Evolutionary conservation across 2,797 vertebrate species (phyloP).

Genomic region (Mormyrus hasselquistii): DNA sequence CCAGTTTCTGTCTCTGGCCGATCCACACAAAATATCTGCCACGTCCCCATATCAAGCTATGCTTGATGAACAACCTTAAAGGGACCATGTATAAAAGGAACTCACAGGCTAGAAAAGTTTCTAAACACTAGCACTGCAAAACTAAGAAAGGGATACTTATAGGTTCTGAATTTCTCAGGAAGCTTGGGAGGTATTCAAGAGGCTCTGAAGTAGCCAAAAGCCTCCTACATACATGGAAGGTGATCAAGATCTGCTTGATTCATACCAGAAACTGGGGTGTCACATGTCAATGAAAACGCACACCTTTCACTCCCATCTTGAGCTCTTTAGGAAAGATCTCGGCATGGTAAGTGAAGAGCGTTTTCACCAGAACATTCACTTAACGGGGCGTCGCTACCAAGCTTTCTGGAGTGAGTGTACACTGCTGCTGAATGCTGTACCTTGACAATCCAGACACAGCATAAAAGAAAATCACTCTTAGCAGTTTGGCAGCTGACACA

Average conservation of each 20-base stretch:
- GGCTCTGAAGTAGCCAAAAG: neutral
- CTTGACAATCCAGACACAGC: neutral
- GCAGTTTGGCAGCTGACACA: neutral
- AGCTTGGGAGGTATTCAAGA: neutral
- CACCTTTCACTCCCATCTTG: too few relatives aligned
- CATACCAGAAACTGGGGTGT: too few relatives aligned
- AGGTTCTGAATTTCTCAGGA: neutral
- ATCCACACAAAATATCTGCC: neutral
- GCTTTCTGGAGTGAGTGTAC: neutral
- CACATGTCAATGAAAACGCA: too few relatives aligned
- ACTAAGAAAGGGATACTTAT: neutral
- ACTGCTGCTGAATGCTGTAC: neutral
- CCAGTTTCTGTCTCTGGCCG: neutral
- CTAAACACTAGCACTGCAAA: neutral
- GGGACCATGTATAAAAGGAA: neutral
- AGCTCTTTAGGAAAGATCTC: too few relatives aligned
- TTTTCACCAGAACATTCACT: too few relatives aligned
- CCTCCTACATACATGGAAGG: neutral
- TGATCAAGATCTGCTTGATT: too few relatives aligned
- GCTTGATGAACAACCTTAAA: neutral
- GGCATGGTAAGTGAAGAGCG: too few relatives aligned
- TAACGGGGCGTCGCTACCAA: neutral
- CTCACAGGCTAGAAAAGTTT: neutral
- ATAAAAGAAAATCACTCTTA: too few relatives aligned
- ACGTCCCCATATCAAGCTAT: neutral